A percentile compares a stretch with the other conserved stretches of the same genome.
Conservation (phyloP, 1,140 invertebrate genomes). For the Zaprionus taronus region DNA sequence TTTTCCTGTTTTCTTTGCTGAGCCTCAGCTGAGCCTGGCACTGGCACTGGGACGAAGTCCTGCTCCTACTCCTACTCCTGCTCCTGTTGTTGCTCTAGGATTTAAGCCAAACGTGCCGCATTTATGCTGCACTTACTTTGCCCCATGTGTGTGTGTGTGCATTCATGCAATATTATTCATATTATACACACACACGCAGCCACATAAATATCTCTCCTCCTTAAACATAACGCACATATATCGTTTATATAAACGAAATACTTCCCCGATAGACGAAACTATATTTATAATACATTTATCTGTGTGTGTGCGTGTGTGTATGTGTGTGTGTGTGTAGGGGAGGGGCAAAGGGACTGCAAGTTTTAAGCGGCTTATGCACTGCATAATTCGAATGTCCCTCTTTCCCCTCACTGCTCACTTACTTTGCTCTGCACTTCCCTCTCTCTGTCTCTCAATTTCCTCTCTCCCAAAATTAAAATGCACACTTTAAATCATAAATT, state of each 20-base stretch:
- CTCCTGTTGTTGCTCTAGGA: conserved; percentile 40
- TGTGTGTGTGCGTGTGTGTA: conserved; percentile 7
- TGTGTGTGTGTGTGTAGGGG: neutral
- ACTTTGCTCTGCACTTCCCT: neutral
- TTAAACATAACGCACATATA: conserved; percentile 9
- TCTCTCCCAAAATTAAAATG: conserved; percentile 19
- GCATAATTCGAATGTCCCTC: conserved; percentile 12
- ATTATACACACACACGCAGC: conserved; percentile 20
- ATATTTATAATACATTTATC: conserved; percentile 5
- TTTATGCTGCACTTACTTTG: conserved; percentile 36
- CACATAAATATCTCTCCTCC: conserved; percentile 17
- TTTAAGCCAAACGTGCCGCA: conserved; percentile 56
- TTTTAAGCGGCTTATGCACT: conserved; percentile 49
- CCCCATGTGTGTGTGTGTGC: neutral
- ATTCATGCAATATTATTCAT: conserved; percentile 8
- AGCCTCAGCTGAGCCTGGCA: conserved; percentile 16
- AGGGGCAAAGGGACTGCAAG: neutral
- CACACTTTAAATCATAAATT: conserved; percentile 40
- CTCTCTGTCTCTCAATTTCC: neutral
- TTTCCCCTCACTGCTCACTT: neutral
- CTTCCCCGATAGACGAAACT: conserved; percentile 27
- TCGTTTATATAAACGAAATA: conserved; percentile 3
- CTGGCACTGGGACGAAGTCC: neutral
- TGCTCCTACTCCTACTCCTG: neutral
- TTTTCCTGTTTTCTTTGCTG: conserved; percentile 40